A percentile compares a stretch with the other conserved stretches of the same genome.
Evolutionary conservation across 2,888 invertebrate genomes (phyloP).

Genomic region (Chelonus formosanus): DNA sequence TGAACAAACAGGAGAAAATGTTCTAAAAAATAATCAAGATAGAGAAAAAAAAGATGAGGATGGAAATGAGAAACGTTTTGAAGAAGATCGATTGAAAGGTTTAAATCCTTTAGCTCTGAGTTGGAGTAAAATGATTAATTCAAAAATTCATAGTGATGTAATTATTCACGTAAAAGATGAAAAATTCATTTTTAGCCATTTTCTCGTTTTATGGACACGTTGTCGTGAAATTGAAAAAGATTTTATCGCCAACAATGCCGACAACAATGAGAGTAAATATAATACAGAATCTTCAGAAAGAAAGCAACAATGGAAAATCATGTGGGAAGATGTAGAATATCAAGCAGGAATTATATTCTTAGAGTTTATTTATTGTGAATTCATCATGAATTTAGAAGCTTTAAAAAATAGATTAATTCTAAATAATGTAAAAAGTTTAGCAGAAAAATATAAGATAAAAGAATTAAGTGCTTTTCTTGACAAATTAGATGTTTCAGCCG

Average conservation of each 20-base stretch:
- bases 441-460: constrained; percentile 53
- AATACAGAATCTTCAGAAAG: not conserved
- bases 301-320: constrained; percentile 44
- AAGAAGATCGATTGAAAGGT: too few species aligned
- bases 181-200: constrained; percentile 63
- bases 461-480: constrained; percentile 53
- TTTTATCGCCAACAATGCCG: constrained; percentile 40
- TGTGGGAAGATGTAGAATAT: constrained; percentile 52
- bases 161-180: constrained; percentile 59
- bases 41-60: not conserved
- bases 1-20: not conserved
- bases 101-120: constrained; percentile 43
- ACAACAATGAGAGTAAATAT: not conserved
- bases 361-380: constrained; percentile 62
- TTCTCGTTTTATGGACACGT: constrained; percentile 63
- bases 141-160: constrained; percentile 63
- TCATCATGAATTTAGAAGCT: constrained; percentile 43
- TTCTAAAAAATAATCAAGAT: not conserved
- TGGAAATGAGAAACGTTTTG: too few species aligned
- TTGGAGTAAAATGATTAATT: constrained; percentile 59
- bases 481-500: constrained; percentile 20
- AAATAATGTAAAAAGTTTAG: constrained; percentile 47
- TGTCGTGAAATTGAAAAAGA: constrained; percentile 63
- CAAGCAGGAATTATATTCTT: constrained; percentile 58
- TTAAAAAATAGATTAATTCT: constrained; percentile 40